Percentiles rank a stretch among this genome's conserved stretches.
Evolutionary conservation across 2,888 invertebrate species (phyloP).

Genomic region (Lepetodrilus schrolli): DNA sequence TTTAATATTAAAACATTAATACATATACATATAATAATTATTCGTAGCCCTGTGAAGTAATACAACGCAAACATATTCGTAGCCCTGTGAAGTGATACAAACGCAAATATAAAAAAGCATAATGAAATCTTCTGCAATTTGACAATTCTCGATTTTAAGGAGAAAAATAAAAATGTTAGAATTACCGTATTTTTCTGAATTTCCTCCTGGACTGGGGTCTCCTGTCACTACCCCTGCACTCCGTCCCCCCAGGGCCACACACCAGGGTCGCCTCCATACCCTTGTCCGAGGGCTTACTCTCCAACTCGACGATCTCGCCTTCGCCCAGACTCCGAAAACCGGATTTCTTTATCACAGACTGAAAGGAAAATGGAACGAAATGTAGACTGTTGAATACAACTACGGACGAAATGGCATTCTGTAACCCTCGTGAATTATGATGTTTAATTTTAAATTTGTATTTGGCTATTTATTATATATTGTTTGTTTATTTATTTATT

Average conservation of each 20-base stretch:
- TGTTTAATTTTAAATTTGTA: background rate
- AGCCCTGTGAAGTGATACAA: too few species aligned
- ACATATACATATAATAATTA: too few species aligned
- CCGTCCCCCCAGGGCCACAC: constrained; percentile 84
- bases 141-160: too few species aligned
- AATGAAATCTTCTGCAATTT: too few species aligned
- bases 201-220: constrained; percentile 88
- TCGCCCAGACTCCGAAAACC: constrained; percentile 92
- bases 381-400: background rate
- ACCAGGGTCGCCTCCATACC: constrained; percentile 91
- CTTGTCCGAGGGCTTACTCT: constrained; percentile 87
- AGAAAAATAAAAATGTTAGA: background rate
- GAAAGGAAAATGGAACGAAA: constrained; percentile 69
- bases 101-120: too few species aligned
- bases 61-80: too few species aligned
- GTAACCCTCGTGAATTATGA: background rate
- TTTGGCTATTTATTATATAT: background rate
- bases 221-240: constrained; percentile 88
- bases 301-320: constrained; percentile 91
- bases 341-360: constrained; percentile 93
- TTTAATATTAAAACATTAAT: too few species aligned
- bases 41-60: too few species aligned
- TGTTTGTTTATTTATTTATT: background rate
- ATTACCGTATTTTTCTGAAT: constrained; percentile 87
- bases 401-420: background rate